Evolutionary conservation across 2,888 invertebrate species (phyloP).

Genomic region (Glyphotaelius pellucidus): DNA sequence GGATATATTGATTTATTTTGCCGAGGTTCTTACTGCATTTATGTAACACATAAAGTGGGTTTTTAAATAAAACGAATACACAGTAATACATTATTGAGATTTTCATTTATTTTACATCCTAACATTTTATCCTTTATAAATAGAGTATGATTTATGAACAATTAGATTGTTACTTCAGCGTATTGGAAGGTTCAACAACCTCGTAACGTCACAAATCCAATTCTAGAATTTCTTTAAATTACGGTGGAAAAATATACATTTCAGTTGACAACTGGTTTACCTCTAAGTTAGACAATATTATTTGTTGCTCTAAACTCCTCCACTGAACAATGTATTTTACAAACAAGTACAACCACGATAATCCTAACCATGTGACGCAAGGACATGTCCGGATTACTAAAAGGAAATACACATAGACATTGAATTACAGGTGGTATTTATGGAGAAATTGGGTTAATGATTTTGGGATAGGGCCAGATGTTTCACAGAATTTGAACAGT

Average conservation of each 20-base stretch:
- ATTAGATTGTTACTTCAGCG: slow-evolving; percentile 28
- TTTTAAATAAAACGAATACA: neutral
- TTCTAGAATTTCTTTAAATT: slow-evolving; percentile 24
- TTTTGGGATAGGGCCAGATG: too few relatives aligned
- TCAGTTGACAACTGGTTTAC: slow-evolving; percentile 62
- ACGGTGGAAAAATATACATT: slow-evolving; percentile 65
- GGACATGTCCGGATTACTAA: neutral
- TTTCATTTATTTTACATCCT: slow-evolving; percentile 59
- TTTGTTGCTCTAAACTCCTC: slow-evolving; percentile 14
- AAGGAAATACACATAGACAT: too few relatives aligned
- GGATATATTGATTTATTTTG: too few relatives aligned
- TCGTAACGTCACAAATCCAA: slow-evolving; percentile 14
- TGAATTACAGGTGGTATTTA: too few relatives aligned
- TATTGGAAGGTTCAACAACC: neutral
- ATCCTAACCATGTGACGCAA: neutral
- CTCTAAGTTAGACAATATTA: slow-evolving; percentile 13
- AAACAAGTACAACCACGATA: neutral
- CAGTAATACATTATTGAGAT: neutral
- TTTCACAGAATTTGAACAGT: too few relatives aligned
- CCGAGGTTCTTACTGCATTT: neutral
- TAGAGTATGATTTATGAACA: slow-evolving; percentile 56
- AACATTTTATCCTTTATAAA: slow-evolving; percentile 57
- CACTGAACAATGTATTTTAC: neutral
- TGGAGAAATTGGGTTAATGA: neutral
- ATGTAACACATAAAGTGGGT: neutral